Base-by-base conservation (phyloP, 2,888 invertebrate genomes). In the Holacanthella duospinosa region DNA sequence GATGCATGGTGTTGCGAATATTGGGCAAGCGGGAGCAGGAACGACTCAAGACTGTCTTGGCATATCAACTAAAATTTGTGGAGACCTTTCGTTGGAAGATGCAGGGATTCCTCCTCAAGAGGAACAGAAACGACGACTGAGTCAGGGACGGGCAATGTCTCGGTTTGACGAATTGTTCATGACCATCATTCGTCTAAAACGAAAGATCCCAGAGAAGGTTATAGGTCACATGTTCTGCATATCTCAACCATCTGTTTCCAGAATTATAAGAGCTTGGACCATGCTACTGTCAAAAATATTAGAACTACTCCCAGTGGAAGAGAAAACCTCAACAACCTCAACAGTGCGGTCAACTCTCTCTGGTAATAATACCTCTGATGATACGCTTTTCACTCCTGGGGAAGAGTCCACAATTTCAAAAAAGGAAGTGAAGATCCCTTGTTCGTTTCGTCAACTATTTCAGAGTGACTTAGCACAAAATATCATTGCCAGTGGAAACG, bases 221-320 rank as follows among this genome's bases (percentile, higher is more conserved):
- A 59, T 73, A 27, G 72, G 73, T 6, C 71, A 73, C 63, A 73
- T 73, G 73, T 73, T 73, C 61, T 70, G 67, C 55, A 69, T 71
- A 27, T 71, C 73, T 9, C 73, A 71, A 48, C 70, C 73, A 29
- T 70, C 73, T 0, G 73, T 73, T 16, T 71, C 71, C 19, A 56
- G 73, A 55, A 69, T 68, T 16, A 66, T 73, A 16, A 62, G 73
- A 63, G 73, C 73, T 36, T 73, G 73, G 73, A 73, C 73, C 9
- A 66, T 70, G 55, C 64, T 73, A 1, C 61, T 73, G 12, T 68
- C 68, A 19, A 71, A 71, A 63, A 60, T 73, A 19, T 63, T 73
- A n/a, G 70, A 71, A 55, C 61, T 57, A 36, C 4, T 44, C 3
- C 27, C 64, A 26, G n/a, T 19, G 27, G 55, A 54, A 27, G 44